A percentile compares a stretch with the other conserved stretches of the same genome.
These are phyloP conservation scores for Poecilia latipinna DNA, from an alignment of 2,113 vertebrate genomes.

Conservation along the genomic window DNA sequence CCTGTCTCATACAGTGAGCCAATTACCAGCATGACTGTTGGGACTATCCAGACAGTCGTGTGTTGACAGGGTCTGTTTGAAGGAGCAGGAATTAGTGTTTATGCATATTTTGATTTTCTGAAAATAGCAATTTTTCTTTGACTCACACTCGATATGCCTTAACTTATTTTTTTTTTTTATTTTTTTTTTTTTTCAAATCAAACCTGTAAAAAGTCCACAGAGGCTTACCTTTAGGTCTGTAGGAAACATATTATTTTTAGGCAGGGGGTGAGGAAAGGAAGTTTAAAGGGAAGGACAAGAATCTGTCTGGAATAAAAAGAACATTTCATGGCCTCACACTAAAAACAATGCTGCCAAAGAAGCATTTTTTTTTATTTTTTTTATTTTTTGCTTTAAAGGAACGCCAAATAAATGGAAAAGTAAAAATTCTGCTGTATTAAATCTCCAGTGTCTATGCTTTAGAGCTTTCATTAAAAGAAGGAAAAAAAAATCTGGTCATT, in stretches of 20 bases:
- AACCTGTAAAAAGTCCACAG: slow-evolving; percentile 10
- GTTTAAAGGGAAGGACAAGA: background rate
- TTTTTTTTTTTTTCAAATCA: slow-evolving; percentile 6
- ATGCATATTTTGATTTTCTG: background rate
- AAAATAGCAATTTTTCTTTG: slow-evolving; percentile 3
- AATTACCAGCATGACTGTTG: slow-evolving; percentile 54
- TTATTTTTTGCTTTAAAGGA: slow-evolving; percentile 63
- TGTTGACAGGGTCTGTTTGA: slow-evolving; percentile 14
- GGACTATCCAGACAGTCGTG: slow-evolving; percentile 30
- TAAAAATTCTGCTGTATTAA: slow-evolving; percentile 31
- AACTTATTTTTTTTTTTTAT: slow-evolving; percentile 13
- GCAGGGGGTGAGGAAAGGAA: background rate
- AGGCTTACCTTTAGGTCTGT: background rate
- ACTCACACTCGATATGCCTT: background rate
- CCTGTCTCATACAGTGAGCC: slow-evolving; percentile 54
- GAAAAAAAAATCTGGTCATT: slow-evolving; percentile 40
- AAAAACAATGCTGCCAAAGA: slow-evolving; percentile 58
- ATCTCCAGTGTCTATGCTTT: slow-evolving; percentile 1
- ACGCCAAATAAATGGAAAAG: slow-evolving; percentile 48
- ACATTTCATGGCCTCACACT: slow-evolving; percentile 45
- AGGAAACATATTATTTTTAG: background rate
- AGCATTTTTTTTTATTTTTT: slow-evolving; percentile 38
- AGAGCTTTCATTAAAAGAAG: background rate
- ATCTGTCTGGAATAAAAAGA: slow-evolving; percentile 27
- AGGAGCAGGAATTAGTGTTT: slow-evolving; percentile 4